Evolutionary conservation across 2,797 vertebrate species (phyloP).

Genomic region (Sternarchorhynchus goeldii): DNA sequence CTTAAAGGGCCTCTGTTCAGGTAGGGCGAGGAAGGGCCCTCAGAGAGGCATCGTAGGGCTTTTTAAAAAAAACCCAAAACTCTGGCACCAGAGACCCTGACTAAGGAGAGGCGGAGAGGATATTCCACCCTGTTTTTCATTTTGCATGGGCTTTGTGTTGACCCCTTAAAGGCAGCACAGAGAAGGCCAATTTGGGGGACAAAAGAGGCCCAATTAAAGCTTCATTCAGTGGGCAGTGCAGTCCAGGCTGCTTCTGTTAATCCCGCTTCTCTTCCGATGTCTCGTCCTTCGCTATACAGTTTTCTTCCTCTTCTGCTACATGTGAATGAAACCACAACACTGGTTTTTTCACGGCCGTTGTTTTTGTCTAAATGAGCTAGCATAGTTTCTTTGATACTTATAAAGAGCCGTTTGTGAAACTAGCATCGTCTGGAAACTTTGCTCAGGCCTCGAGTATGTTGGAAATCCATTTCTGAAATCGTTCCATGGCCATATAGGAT

Average conservation of each 20-base stretch:
- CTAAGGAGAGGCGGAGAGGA: constrained; percentile 47
- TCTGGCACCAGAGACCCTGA: constrained; percentile 42
- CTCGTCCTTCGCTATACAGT: constrained; percentile 27
- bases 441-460: background rate
- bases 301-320: constrained; percentile 20
- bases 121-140: constrained; percentile 45
- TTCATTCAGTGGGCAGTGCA: constrained; percentile 45
- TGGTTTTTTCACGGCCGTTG: background rate
- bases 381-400: background rate
- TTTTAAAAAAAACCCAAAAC: constrained; percentile 31
- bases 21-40: constrained; percentile 45
- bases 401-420: background rate
- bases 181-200: constrained; percentile 58
- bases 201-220: constrained; percentile 62
- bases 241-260: constrained; percentile 42
- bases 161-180: constrained; percentile 50
- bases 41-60: constrained; percentile 31
- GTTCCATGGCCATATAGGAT: background rate
- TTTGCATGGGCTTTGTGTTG: constrained; percentile 49
- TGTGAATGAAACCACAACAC: background rate
- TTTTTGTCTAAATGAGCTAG: background rate
- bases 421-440: background rate
- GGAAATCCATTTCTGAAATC: constrained; percentile 7
- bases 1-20: constrained; percentile 48
- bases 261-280: constrained; percentile 33